A percentile compares a stretch with the other conserved stretches of the same genome.
Evolutionary conservation across 2,888 invertebrate species (phyloP).

Genomic region (Shargacucullia verbasci): DNA sequence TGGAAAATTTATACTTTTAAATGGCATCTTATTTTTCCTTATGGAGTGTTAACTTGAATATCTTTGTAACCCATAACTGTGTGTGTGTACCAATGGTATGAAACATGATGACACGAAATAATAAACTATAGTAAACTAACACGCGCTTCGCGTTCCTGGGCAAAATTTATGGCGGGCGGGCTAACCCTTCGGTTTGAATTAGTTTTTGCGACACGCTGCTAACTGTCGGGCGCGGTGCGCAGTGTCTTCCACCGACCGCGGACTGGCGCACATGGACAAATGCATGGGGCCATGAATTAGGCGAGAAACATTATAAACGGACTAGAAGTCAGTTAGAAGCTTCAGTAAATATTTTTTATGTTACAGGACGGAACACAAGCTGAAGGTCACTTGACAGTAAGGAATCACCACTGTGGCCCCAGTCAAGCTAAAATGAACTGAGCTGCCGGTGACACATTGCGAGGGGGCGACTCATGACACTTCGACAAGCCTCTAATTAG

Average conservation of each 20-base stretch:
- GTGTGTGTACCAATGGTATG: conserved; percentile 2
- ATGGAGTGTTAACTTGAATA: background rate
- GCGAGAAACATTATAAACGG: conserved; percentile 35
- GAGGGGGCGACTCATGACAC: too few relatives aligned
- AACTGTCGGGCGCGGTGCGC: conserved; percentile 53
- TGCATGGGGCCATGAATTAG: conserved; percentile 59
- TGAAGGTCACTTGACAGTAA: too few relatives aligned
- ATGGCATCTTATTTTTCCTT: too few relatives aligned
- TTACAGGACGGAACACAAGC: too few relatives aligned
- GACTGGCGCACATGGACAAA: conserved; percentile 60
- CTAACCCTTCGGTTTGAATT: conserved; percentile 73
- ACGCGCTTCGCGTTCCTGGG: conserved; percentile 50
- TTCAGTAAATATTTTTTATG: too few relatives aligned
- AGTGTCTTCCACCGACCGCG: conserved; percentile 55
- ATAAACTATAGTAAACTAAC: conserved; percentile 53
- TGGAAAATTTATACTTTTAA: too few relatives aligned
- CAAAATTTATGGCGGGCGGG: conserved; percentile 73
- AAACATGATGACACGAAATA: conserved; percentile 36
- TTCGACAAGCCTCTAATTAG: too few relatives aligned
- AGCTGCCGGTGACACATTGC: too few relatives aligned
- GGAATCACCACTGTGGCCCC: too few relatives aligned
- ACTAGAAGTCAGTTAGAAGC: too few relatives aligned
- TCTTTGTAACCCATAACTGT: conserved; percentile 1
- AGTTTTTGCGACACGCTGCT: conserved; percentile 80
- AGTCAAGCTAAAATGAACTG: too few relatives aligned